Conservation (phyloP, 2,888 invertebrate genomes). For the Melinaea marsaeus region DNA sequence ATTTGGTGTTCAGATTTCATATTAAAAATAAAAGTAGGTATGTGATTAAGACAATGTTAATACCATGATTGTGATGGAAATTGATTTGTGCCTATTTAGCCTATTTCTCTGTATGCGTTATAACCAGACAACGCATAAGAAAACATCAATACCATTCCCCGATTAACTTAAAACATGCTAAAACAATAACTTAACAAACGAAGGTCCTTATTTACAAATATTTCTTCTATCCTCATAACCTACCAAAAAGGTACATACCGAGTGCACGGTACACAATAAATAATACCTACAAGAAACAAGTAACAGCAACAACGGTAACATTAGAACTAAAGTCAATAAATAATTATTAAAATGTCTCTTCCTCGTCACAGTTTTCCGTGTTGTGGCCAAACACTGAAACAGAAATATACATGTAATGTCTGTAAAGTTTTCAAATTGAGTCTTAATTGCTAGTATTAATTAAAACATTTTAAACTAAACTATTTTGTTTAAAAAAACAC, state of each 20-base stretch:
- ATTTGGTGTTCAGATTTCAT: conserved; percentile 47
- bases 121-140: conserved; percentile 69
- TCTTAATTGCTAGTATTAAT: not conserved
- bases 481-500: no score
- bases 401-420: conserved; percentile 28
- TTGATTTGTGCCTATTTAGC: conserved; percentile 54
- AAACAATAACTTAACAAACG: conserved; percentile 52
- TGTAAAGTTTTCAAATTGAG: not conserved
- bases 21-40: conserved; percentile 37
- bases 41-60: conserved; percentile 38
- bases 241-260: conserved; percentile 58
- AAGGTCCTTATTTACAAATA: conserved; percentile 66
- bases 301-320: conserved; percentile 74
- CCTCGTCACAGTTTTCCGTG: conserved; percentile 91
- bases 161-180: conserved; percentile 57
- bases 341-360: conserved; percentile 84
- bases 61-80: conserved; percentile 68
- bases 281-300: conserved; percentile 63
- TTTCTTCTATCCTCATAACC: conserved; percentile 46
- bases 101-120: conserved; percentile 68
- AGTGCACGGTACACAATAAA: conserved; percentile 64
- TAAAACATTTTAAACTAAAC: not conserved
- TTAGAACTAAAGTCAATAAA: conserved; percentile 59
- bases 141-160: conserved; percentile 57
- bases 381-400: conserved; percentile 92